Evolutionary conservation across 2,113 vertebrate species (phyloP), one percentile per base, ranked within the genome.

Genomic region (Dasyprocta punctata): DNA sequence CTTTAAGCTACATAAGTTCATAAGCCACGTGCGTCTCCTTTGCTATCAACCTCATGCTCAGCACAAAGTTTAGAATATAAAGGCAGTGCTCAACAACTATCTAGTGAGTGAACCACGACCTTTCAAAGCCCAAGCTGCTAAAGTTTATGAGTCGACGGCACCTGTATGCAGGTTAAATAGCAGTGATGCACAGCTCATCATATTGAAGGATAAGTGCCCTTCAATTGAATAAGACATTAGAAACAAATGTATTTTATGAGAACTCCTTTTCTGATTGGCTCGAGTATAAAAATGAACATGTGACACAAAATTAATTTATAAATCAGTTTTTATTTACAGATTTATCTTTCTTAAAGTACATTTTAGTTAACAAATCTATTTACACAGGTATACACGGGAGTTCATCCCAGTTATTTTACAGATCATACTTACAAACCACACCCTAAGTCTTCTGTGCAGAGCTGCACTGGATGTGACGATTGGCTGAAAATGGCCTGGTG

Each of bases 271-370:
- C 71, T 71, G 36, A 85, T 75, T 89, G 77, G 38, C 67, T 95
- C 54, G 41, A 82, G 86, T 13, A 83, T 80, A 98, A 97, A 97
- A 86, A 92, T 47, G 38, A 44, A 88, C 13, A 89, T 13, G 14
- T 38, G 44, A 91, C 82, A 86, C n/a, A 22, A 96, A 97, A 97
- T 98, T 98, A 97, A 99, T 98, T 99, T 98, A 99, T 98, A 99
- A 99, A 99, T 99, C 99, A 98, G 95, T 99, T 99, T 99, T 99
- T 99, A 99, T 99, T 99, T 99, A 99, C 99, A 99, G 98, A 99
- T 98, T 98, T 97, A 97, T 99, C 83, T 95, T 98, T 97, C 96
- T 99, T 99, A 99, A 99, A 99, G 99, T 99, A 99, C 98, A 99
- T 98, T 99, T 99, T 98, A 98, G 98, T 99, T 99, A 99, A 99